phyloP scores from a whole-genome alignment of 1,140 invertebrate species.

The Magallana gigas region DNA sequence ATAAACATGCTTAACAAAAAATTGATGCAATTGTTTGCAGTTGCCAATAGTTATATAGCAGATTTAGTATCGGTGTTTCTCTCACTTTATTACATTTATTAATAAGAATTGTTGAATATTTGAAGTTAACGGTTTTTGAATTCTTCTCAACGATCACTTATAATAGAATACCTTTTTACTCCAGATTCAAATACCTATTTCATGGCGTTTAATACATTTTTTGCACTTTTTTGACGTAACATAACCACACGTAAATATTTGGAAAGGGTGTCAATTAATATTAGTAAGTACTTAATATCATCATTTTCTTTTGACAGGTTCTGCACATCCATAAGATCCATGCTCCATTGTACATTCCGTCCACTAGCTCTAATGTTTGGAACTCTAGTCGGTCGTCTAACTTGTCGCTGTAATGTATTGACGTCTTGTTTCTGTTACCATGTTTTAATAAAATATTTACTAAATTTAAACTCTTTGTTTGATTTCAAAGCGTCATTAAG shows the following conservation, averaged over 20 bases:
- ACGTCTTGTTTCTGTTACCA: constrained; percentile 30
- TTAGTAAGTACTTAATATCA: constrained; percentile 9
- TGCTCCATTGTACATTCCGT: constrained; percentile 11
- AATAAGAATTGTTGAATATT: too few species aligned
- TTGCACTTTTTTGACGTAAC: not conserved
- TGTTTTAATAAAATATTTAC: not conserved
- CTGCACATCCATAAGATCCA: constrained; percentile 19
- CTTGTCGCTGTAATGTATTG: not conserved
- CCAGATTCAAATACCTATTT: not conserved
- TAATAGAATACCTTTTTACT: not conserved
- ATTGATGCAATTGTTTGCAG: too few species aligned
- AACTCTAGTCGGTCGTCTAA: not conserved
- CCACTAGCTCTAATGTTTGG: not conserved
- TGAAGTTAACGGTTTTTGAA: not conserved
- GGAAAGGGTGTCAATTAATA: constrained; percentile 27
- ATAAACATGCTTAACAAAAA: too few species aligned
- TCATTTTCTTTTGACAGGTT: constrained; percentile 46
- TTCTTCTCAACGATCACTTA: not conserved
- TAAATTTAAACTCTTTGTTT: too few species aligned
- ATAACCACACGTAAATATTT: not conserved
- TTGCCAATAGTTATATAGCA: too few species aligned
- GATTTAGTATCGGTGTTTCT: too few species aligned
- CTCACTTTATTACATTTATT: too few species aligned
- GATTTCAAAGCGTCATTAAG: too few species aligned
- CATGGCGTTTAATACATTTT: not conserved